phyloP scores from a whole-genome alignment of 1,140 invertebrate species.

The Drosophila chauvacae region DNA sequence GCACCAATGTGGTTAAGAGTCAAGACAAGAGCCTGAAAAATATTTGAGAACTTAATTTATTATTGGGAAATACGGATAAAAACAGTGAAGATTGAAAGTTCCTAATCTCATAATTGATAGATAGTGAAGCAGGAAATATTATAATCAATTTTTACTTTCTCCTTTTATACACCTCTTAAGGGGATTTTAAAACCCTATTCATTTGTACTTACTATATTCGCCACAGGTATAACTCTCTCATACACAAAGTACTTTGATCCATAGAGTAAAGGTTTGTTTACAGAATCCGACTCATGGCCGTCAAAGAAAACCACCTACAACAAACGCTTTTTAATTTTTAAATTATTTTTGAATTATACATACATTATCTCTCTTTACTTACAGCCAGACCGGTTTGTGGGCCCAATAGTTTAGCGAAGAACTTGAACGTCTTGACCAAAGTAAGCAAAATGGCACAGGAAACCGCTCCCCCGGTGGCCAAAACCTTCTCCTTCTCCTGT shows the following conservation, averaged over 20 bases:
- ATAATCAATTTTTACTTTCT: too few relatives aligned
- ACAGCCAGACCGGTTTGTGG: constrained; percentile 33
- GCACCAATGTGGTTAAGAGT: constrained; percentile 50
- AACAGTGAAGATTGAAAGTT: not conserved
- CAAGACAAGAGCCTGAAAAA: constrained; percentile 17
- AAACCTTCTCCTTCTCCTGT: not conserved
- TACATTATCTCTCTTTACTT: not conserved
- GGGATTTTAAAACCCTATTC: not conserved
- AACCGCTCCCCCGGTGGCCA: constrained; percentile 48
- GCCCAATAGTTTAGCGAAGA: not conserved
- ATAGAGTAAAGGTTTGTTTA: not conserved
- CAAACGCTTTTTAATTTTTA: too few relatives aligned
- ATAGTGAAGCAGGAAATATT: too few relatives aligned
- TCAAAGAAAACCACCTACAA: constrained; percentile 55
- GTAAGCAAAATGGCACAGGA: constrained; percentile 52
- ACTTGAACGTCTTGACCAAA: constrained; percentile 18
- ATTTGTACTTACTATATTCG: constrained; percentile 25
- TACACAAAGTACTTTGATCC: constrained; percentile 34
- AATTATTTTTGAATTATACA: not conserved
- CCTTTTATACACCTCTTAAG: too few relatives aligned
- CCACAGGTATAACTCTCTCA: not conserved
- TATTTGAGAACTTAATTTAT: not conserved
- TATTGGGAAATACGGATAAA: not conserved
- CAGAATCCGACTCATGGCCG: constrained; percentile 24
- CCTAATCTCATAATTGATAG: too few relatives aligned